Evolutionary conservation across 2,797 vertebrate genomes (phyloP).

Genomic region (Alosa sapidissima): DNA sequence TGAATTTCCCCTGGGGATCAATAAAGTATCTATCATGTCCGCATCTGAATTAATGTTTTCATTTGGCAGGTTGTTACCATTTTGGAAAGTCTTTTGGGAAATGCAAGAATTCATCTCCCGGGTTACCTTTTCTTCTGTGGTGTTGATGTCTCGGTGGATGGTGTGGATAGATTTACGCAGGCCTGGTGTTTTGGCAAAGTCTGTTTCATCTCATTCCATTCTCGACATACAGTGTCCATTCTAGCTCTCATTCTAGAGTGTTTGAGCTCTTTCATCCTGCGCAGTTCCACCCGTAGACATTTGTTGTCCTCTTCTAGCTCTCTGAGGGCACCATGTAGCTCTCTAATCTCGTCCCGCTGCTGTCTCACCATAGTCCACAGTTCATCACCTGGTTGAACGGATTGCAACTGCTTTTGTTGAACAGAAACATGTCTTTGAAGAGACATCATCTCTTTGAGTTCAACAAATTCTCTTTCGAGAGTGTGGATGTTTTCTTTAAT

Average conservation of each 20-base stretch:
- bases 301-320: not conserved
- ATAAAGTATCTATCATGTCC: no score
- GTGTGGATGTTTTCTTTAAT: not conserved
- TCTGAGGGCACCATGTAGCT: no score
- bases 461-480: not conserved
- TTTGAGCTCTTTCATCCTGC: not conserved
- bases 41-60: no score
- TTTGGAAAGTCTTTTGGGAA: no score
- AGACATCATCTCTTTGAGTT: not conserved
- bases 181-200: not conserved
- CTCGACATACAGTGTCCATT: not conserved
- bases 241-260: not conserved
- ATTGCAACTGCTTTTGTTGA: not conserved
- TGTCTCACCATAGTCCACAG: not conserved
- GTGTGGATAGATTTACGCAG: not conserved
- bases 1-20: no score
- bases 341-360: not conserved
- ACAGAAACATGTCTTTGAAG: not conserved
- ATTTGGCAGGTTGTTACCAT: no score
- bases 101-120: no score
- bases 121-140: not conserved
- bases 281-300: not conserved
- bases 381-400: not conserved
- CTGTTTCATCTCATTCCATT: not conserved
- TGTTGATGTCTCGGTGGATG: not conserved